A percentile compares a stretch with the other conserved stretches of the same genome.
Conservation (phyloP, 2,888 invertebrate genomes). For the Lydus trimaculatus region DNA sequence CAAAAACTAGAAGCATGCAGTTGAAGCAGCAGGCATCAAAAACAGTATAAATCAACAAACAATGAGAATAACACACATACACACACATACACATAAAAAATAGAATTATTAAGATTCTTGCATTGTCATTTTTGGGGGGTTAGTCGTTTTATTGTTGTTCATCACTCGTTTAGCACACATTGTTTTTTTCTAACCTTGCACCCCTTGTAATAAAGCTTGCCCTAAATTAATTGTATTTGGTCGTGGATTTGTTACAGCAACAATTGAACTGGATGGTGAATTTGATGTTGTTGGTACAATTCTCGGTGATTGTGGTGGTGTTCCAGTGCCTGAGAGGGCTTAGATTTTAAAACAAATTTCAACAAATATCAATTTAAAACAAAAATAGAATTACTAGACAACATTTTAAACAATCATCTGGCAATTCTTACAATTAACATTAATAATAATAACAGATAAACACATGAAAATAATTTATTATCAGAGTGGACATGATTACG, state of each 20-base stretch:
- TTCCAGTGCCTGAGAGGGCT: constrained; percentile 53
- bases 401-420: neutral
- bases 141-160: too few species aligned
- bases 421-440: neutral
- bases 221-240: constrained; percentile 57
- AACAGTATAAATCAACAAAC: constrained; percentile 26
- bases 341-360: constrained; percentile 27
- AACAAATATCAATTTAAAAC: constrained; percentile 18
- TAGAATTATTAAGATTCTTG: neutral
- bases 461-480: neutral
- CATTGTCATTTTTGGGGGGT: too few species aligned
- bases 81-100: too few species aligned
- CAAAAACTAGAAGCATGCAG: constrained; percentile 42
- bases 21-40: constrained; percentile 22
- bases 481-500: neutral
- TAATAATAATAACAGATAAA: neutral
- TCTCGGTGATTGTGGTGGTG: constrained; percentile 59
- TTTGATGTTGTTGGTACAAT: constrained; percentile 51
- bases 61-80: constrained; percentile 12
- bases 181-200: constrained; percentile 58
- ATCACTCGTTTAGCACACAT: constrained; percentile 16
- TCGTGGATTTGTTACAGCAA: constrained; percentile 42
- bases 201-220: constrained; percentile 60
- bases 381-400: neutral
- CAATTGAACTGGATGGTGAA: constrained; percentile 55